Base-by-base conservation (phyloP, 1,140 invertebrate species). In the Rhyacophila brunnea region DNA sequence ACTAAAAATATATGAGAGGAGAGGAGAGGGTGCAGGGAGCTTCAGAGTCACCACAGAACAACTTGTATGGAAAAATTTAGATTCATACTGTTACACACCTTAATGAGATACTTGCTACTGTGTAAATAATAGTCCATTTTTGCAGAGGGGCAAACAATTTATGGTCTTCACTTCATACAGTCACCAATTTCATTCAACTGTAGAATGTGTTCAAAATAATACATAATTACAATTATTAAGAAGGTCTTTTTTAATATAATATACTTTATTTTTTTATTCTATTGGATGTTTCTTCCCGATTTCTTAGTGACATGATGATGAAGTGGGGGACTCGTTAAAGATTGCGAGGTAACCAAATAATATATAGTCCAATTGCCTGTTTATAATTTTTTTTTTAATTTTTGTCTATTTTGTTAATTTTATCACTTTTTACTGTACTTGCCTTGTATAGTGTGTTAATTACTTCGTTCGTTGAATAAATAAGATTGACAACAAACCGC, bases 91-190 rank as follows among this genome's bases (percentile, higher is more conserved):
- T 5, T 9, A 28, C 23, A 28, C 23, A 28, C 23, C 23, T 28
- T 5, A 3, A 28, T 28, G 4, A 28, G 9, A 28, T 28, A 28
- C 3, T 42, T 40, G 19, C 42, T 44, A 44, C 18, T 11, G 38
- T 54, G 53, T 57, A 57, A 48, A 57, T 57, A 57, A 13, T 49
- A 23, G 18, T 44, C 40, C 32, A 32, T 38, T 10, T 48, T 17
- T 40, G 20, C 52, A 17, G 17, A 15, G 43, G n/a, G 17, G 18
- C 43, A 17, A 28, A 17, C 6, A 5, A 44, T 28, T 42, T 35
- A 42, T 23, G 19, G 13, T 13, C 9, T 54, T 54, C 42, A 44
- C 51, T 45, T 54, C 51, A 54, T 28, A 28, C 20, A 10, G 42
- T 20, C 54, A 57, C 54, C 36, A 19, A 42, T 20, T 46, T 46